Conservation (phyloP, 2,113 vertebrate genomes). For the Cacatua alba region DNA sequence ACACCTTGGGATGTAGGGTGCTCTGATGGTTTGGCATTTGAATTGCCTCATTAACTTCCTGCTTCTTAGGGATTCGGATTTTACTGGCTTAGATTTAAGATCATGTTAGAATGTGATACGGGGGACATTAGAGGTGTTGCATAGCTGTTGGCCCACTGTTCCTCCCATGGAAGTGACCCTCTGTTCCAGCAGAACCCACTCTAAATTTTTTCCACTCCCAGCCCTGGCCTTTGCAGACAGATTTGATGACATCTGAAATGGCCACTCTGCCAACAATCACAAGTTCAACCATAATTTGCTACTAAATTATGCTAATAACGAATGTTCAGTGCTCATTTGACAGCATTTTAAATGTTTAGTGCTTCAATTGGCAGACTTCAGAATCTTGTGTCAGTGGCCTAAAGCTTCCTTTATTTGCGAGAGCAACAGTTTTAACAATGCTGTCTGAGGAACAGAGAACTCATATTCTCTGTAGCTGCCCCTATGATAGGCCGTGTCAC, state of each 20-base stretch:
- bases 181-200: neutral
- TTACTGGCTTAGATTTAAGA: neutral
- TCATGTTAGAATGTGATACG: neutral
- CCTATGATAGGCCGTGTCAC: neutral
- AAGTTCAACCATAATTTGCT: neutral
- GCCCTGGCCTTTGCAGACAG: neutral
- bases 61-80: neutral
- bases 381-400: neutral
- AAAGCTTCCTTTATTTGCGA: neutral
- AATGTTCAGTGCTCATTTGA: neutral
- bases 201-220: neutral
- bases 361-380: neutral
- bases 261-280: constrained; percentile 1
- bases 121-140: neutral
- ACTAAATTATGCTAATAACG: neutral
- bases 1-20: neutral
- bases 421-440: neutral
- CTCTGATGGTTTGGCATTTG: neutral
- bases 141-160: accelerated
- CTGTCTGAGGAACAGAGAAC: neutral
- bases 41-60: neutral
- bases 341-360: neutral
- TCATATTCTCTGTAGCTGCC: neutral
- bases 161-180: neutral
- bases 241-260: neutral